These are phyloP conservation scores for Azorinus chamasolen DNA, from an alignment of 2,888 invertebrate genomes.

Conservation along the genomic window DNA sequence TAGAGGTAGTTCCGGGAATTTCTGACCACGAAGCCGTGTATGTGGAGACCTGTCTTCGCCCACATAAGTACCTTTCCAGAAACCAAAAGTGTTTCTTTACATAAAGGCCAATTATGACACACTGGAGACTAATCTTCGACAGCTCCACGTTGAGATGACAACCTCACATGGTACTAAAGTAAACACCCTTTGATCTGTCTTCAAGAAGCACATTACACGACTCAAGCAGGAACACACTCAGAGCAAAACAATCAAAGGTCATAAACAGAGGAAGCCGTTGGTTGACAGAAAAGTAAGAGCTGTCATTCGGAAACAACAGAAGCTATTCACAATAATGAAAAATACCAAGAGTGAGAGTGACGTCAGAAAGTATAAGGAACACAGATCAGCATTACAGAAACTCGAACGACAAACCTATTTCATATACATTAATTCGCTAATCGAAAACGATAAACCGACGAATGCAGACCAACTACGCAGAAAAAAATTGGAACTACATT, in stretches of 20 bases:
- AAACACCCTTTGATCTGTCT: background rate
- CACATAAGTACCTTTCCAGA: background rate
- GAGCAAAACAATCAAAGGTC: constrained; percentile 11
- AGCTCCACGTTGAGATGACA: constrained; percentile 2
- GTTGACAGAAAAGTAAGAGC: constrained; percentile 6
- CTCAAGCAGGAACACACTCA: constrained; percentile 21
- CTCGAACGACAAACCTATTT: constrained; percentile 2
- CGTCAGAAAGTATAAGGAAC: background rate
- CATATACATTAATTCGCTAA: background rate
- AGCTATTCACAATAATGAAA: constrained; percentile 16
- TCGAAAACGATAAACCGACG: constrained; percentile 3
- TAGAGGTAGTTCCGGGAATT: constrained; percentile 4
- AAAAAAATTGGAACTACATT: constrained; percentile 32
- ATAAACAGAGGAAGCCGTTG: constrained; percentile 23
- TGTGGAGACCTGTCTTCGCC: background rate
- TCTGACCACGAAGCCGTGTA: constrained; percentile 2
- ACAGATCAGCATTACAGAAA: constrained; percentile 9
- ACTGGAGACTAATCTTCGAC: background rate
- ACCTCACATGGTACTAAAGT: background rate
- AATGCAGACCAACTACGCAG: constrained; percentile 10
- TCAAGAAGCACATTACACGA: constrained; percentile 8
- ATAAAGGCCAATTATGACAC: background rate
- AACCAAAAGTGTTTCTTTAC: background rate
- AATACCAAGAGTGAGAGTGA: background rate
- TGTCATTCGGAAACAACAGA: background rate